phyloP scores from a whole-genome alignment of 2,113 vertebrate genomes.

The Choloepus hoffmanni region DNA sequence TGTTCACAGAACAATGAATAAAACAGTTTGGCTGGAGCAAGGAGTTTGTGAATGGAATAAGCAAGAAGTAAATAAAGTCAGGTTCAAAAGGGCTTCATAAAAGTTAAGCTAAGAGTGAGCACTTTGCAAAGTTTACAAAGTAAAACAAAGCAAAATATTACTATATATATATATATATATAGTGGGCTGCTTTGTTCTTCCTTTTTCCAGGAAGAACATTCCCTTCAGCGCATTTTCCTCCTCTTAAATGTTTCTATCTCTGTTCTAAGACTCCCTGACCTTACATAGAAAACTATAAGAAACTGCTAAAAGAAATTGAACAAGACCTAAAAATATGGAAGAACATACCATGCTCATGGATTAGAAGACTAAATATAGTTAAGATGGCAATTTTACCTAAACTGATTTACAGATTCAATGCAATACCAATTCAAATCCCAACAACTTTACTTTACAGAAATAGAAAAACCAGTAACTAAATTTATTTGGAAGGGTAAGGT shows the following conservation, averaged over 20 bases:
- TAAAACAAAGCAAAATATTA: neutral
- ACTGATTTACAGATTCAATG: no score
- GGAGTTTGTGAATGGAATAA: neutral
- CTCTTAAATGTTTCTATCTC: neutral
- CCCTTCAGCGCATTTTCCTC: neutral
- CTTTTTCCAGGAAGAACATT: neutral
- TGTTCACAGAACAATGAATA: neutral
- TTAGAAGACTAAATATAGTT: no score
- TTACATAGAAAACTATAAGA: no score
- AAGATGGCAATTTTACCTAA: no score
- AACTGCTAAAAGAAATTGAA: no score
- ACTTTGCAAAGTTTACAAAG: neutral
- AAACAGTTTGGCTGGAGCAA: constrained; percentile 10
- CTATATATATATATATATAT: neutral
- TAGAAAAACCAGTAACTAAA: no score
- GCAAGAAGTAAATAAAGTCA: neutral
- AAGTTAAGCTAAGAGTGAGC: neutral
- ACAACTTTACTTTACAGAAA: no score
- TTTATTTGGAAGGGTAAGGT: no score
- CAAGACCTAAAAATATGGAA: no score
- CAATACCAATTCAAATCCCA: no score
- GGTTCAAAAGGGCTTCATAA: neutral
- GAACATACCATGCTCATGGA: no score
- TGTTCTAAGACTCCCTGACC: neutral
- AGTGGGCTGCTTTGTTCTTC: neutral